Evolutionary conservation across 2,797 vertebrate species (phyloP).

Genomic region (Mormyrus proboscirostris): DNA sequence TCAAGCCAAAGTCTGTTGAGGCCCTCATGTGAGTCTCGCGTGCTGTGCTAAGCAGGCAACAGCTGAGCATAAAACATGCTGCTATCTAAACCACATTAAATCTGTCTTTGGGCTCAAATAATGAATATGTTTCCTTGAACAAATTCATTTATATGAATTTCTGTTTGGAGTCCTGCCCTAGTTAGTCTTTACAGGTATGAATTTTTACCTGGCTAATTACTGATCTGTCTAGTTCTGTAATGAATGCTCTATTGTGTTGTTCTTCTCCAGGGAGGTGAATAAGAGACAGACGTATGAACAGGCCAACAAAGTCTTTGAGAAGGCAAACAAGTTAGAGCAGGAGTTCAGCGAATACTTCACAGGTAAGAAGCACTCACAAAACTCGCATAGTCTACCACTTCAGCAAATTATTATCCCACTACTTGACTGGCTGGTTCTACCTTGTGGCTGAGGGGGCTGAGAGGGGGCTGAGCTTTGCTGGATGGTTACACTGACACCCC

Average conservation of each 20-base stretch:
- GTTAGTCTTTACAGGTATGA: neutral
- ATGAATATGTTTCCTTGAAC: neutral
- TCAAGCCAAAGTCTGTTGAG: conserved; percentile 99
- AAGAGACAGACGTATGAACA: conserved; percentile 97
- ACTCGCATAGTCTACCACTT: neutral
- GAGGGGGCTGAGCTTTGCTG: neutral
- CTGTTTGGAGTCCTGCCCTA: neutral
- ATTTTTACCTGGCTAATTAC: neutral
- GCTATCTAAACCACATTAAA: neutral
- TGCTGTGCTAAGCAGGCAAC: neutral
- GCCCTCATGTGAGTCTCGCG: conserved; percentile 82
- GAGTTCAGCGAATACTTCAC: conserved; percentile 99
- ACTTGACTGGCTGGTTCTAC: neutral
- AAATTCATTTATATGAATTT: neutral
- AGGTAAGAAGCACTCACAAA: conserved; percentile 61
- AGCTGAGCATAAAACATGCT: neutral
- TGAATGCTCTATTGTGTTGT: neutral
- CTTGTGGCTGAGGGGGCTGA: neutral
- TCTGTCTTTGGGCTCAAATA: neutral
- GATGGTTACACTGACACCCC: neutral
- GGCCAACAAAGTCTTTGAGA: conserved; percentile 96
- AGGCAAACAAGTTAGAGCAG: conserved; percentile 96
- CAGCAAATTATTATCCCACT: neutral
- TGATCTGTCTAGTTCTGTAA: neutral
- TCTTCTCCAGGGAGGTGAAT: conserved; percentile 80